Base-by-base conservation (phyloP, 2,888 invertebrate genomes). In the Tribolium freemani region DNA sequence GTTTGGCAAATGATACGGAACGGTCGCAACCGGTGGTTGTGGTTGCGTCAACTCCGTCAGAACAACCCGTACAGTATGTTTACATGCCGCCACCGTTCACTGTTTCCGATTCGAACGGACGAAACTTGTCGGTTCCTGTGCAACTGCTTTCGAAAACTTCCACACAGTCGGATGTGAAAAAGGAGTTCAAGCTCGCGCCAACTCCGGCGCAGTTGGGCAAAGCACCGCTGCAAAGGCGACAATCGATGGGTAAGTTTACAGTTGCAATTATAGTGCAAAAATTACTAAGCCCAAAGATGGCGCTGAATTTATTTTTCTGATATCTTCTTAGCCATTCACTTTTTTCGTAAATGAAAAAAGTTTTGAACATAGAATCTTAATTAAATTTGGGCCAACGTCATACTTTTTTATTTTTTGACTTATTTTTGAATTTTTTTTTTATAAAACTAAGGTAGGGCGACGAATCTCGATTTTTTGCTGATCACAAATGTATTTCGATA, bases 131-230 rank as follows among this genome's bases (percentile, higher is more conserved):
- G 5, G 60, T 86, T 56, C 85, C 84, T 61, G 80, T 84, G 30
- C 85, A 86, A 66, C 75, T 86, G 51, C 77, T 85, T 63, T 83
- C 84, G 3, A 84, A 86, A 79, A 80, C 85, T 58, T 82, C 88
- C 66, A 83, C 87, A 20, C 89, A 89, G 72, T 89, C 89, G 51
- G 90, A 44, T 26, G 10, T 10, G 6, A 75, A 71, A 58, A 67
- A 80, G 44, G 86, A 86, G 77, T 94, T 95, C 87, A 93, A 96
- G 67, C 88, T 97, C 77, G 97, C 96, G 50, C 97, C 97, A 0
- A 98, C 97, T 0, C 97, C 97, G 2, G 97, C 97, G 26, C 97
- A 97, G 86, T 89, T 97, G 69, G 97, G 97, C 57, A 91, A 93
- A 77, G 96, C 96, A 44, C 96, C 96, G 5, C 86, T 96, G 61